Evolutionary conservation across 2,113 vertebrate genomes (phyloP).

Genomic region (Crotalus tigris): DNA sequence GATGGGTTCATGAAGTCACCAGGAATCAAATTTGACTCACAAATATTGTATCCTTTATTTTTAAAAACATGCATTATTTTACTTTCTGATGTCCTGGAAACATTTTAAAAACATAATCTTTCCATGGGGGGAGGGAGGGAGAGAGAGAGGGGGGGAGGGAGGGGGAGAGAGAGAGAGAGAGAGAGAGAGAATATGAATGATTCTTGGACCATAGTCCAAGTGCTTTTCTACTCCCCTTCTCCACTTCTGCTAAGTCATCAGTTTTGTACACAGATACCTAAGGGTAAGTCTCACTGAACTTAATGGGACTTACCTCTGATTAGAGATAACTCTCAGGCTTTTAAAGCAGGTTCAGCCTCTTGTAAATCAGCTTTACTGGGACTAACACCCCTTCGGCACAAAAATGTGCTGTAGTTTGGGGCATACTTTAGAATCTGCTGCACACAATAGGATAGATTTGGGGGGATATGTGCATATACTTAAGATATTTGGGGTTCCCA

Average conservation of each 20-base stretch:
- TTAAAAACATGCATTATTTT: neutral
- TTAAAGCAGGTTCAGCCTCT: neutral
- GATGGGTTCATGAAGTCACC: neutral
- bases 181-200: neutral
- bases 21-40: neutral
- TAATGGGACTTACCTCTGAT: neutral
- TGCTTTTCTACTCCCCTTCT: neutral
- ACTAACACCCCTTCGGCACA: neutral
- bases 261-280: neutral
- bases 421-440: neutral
- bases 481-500: neutral
- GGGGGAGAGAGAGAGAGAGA: no score
- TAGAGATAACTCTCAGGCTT: neutral
- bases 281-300: neutral
- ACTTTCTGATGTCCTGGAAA: neutral
- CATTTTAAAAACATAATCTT: neutral
- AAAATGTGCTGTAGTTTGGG: neutral
- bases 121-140: fast-evolving
- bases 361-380: neutral
- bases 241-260: neutral
- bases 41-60: neutral
- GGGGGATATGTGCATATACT: neutral
- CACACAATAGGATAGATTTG: neutral
- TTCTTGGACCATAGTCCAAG: neutral
- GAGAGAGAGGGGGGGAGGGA: no score